Evolutionary conservation across 2,888 invertebrate genomes (phyloP).

Genomic region (Volucella inflata): DNA sequence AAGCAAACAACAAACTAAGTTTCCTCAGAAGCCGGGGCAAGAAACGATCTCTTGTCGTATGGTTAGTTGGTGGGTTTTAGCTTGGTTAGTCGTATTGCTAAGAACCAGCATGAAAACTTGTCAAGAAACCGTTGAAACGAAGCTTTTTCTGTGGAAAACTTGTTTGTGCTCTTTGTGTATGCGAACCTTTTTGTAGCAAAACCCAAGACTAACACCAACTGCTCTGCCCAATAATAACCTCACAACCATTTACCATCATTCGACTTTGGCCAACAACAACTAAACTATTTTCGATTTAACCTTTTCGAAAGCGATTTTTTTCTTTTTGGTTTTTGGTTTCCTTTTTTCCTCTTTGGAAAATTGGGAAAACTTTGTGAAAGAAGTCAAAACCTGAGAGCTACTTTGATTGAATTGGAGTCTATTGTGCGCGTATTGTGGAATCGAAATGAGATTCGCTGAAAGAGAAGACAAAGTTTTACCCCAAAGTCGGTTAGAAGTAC

Average conservation of each 20-base stretch:
- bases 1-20: conserved; percentile 51
- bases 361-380: conserved; percentile 42
- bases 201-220: conserved; percentile 24
- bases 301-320: conserved; percentile 33
- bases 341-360: no score
- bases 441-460: conserved; percentile 31
- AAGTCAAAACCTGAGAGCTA: conserved; percentile 40
- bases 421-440: conserved; percentile 15
- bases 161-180: conserved; percentile 18
- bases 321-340: no score
- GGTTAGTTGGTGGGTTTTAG: background rate
- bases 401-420: conserved; percentile 36
- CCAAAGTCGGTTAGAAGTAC: background rate
- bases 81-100: conserved; percentile 46
- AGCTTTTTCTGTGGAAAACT: conserved; percentile 25
- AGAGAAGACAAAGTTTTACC: no score
- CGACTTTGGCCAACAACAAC: conserved; percentile 36
- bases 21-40: conserved; percentile 21
- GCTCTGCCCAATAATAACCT: conserved; percentile 25
- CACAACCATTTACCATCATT: conserved; percentile 37
- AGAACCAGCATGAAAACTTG: conserved; percentile 66
- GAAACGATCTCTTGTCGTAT: conserved; percentile 4
- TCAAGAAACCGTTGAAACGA: conserved; percentile 56
- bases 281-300: conserved; percentile 46
- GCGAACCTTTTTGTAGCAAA: conserved; percentile 39